phyloP scores from a whole-genome alignment of 2,797 vertebrate species.

The Amblyraja radiata region DNA sequence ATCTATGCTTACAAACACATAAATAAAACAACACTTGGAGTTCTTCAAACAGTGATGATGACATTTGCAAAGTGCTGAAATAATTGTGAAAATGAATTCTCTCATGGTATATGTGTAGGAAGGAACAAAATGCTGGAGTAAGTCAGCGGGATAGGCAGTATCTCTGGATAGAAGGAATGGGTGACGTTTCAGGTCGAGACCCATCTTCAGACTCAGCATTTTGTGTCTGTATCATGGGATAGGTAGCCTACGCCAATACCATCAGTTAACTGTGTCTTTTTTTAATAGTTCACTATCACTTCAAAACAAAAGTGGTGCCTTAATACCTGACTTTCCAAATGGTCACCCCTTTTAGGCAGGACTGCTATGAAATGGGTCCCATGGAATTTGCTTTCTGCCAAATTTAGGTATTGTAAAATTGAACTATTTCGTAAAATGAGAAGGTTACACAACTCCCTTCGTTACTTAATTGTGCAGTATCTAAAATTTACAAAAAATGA shows the following conservation, averaged over 20 bases:
- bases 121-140: no score
- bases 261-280: background rate
- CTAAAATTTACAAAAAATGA: conserved; percentile 9
- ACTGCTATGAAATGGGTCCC: conserved; percentile 1
- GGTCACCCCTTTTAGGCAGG: background rate
- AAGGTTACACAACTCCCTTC: background rate
- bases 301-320: background rate
- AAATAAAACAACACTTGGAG: background rate
- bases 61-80: background rate
- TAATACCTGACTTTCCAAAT: background rate
- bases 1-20: background rate
- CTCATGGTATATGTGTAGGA: background rate
- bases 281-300: background rate
- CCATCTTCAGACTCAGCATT: no score
- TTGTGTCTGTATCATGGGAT: background rate
- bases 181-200: no score
- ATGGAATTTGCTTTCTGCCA: conserved; percentile 10
- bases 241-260: background rate
- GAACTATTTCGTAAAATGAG: conserved; percentile 18
- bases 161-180: no score
- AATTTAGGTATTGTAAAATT: conserved; percentile 28
- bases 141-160: no score
- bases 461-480: background rate
- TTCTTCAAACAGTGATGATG: background rate
- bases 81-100: background rate